phyloP scores from a whole-genome alignment of 2,113 vertebrate species.

The Podilymbus podiceps region DNA sequence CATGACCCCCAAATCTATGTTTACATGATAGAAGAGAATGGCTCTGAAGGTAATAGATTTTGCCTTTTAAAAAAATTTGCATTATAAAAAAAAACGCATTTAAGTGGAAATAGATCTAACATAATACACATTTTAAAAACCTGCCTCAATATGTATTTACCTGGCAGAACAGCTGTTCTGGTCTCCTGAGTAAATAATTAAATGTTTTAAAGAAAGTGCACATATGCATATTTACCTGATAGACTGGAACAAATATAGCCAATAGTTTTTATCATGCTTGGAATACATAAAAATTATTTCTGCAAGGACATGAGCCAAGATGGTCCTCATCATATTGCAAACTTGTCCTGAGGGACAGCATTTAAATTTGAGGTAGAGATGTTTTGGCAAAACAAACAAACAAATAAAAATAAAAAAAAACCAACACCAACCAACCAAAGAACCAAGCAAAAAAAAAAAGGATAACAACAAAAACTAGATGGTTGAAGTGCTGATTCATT shows the following conservation, averaged over 20 bases:
- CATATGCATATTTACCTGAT: constrained; percentile 67
- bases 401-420: background rate
- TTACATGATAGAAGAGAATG: constrained; percentile 21
- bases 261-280: constrained; percentile 51
- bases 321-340: background rate
- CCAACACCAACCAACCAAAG: too few species aligned
- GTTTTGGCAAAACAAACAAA: background rate
- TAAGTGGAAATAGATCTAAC: constrained; percentile 57
- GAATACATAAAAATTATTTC: constrained; percentile 19
- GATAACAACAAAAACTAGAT: too few species aligned
- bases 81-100: constrained; percentile 60
- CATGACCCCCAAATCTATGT: constrained; percentile 14
- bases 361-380: background rate
- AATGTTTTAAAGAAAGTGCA: constrained; percentile 54
- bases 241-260: constrained; percentile 59
- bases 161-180: constrained; percentile 64
- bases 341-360: background rate
- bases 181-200: constrained; percentile 70
- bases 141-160: constrained; percentile 59
- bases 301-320: background rate
- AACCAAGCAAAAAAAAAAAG: too few species aligned
- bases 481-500: background rate
- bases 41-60: constrained; percentile 42
- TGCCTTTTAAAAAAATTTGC: constrained; percentile 44
- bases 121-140: constrained; percentile 31